Conservation (phyloP, 2,888 invertebrate genomes). For the Orthosia gothica region DNA sequence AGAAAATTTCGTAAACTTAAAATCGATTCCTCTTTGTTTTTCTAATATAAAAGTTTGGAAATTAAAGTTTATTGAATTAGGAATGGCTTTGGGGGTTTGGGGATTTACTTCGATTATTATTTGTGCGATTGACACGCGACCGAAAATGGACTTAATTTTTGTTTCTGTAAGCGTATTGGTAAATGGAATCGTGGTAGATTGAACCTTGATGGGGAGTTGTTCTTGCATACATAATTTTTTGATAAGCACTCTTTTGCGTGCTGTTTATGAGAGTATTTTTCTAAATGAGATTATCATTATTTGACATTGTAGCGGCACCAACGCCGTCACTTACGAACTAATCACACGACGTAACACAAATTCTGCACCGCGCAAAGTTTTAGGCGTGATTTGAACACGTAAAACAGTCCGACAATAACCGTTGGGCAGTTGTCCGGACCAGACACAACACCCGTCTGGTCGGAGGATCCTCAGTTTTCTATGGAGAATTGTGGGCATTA, state of each 20-base stretch:
- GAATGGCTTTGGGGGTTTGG: constrained; percentile 44
- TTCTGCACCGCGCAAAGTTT: too few relatives aligned
- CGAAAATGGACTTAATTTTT: constrained; percentile 38
- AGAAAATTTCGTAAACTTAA: constrained; percentile 53
- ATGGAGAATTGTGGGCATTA: too few relatives aligned
- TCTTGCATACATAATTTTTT: not conserved
- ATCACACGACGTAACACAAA: too few relatives aligned
- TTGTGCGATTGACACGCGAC: constrained; percentile 45
- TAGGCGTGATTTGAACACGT: too few relatives aligned
- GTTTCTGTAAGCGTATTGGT: constrained; percentile 1
- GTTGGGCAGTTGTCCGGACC: too few relatives aligned
- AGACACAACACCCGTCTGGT: too few relatives aligned
- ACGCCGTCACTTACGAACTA: too few relatives aligned
- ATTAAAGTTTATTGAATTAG: constrained; percentile 63
- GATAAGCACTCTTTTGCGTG: too few relatives aligned
- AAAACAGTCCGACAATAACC: too few relatives aligned
- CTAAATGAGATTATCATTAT: not conserved
- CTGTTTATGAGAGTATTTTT: too few relatives aligned
- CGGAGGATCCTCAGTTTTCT: too few relatives aligned
- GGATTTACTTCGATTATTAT: constrained; percentile 47
- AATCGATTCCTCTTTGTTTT: constrained; percentile 65
- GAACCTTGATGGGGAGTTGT: constrained; percentile 8
- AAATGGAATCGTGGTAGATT: constrained; percentile 14
- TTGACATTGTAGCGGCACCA: too few relatives aligned
- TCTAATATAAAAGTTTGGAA: constrained; percentile 62